Conservation (phyloP, 2,113 vertebrate genomes). For the Irena cyanogastra region DNA sequence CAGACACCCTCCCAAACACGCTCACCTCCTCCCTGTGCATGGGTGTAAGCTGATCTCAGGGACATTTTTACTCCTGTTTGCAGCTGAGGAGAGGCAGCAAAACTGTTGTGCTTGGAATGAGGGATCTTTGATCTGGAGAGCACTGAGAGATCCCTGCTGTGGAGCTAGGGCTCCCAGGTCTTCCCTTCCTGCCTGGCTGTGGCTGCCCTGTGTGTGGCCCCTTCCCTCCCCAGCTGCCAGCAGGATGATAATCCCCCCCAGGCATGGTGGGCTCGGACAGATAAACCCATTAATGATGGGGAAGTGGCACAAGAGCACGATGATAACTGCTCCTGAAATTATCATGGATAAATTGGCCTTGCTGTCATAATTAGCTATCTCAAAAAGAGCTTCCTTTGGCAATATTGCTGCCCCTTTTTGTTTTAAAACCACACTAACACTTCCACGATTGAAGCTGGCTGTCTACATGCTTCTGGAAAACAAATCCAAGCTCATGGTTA, state of each 20-base stretch:
- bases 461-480: neutral
- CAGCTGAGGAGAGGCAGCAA: neutral
- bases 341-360: neutral
- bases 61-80: neutral
- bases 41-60: neutral
- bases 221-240: neutral
- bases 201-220: neutral
- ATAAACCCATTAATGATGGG: neutral
- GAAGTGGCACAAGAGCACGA: neutral
- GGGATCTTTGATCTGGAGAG: neutral
- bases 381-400: neutral
- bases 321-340: neutral
- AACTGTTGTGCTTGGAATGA: neutral
- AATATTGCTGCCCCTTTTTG: neutral
- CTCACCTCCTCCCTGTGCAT: neutral
- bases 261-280: neutral
- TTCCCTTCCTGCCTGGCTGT: neutral
- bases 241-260: neutral
- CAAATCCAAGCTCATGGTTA: neutral
- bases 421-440: neutral
- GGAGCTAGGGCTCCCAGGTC: accelerated
- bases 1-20: neutral
- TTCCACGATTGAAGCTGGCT: neutral
- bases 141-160: neutral
- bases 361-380: neutral